Percentiles rank a stretch among this genome's conserved stretches.
Conservation (phyloP, 2,888 invertebrate genomes). For the Caenorhabditis sp. region DNA sequence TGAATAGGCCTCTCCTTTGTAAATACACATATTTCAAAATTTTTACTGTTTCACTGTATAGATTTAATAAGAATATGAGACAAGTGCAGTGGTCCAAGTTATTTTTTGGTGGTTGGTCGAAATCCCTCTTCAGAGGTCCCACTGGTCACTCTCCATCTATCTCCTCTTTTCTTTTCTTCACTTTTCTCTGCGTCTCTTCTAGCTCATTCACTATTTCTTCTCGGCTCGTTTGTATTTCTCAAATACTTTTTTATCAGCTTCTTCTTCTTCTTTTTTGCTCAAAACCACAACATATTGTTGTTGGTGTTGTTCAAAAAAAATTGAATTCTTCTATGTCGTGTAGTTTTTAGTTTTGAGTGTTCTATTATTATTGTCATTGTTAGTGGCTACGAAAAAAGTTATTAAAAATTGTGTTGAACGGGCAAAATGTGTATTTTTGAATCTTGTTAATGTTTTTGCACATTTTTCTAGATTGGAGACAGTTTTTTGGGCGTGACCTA, state of each 20-base stretch:
- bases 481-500: too few relatives aligned
- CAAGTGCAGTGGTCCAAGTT: too few relatives aligned
- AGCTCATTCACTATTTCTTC: neutral
- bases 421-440: too few relatives aligned
- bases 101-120: too few relatives aligned
- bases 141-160: neutral
- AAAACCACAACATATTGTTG: neutral
- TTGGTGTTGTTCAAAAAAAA: neutral
- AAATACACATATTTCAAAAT: constrained; percentile 7
- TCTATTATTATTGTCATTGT: too few relatives aligned
- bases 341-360: neutral
- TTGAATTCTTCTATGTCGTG: neutral
- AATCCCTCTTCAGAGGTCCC: neutral
- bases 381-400: too few relatives aligned
- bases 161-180: neutral
- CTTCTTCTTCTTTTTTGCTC: neutral
- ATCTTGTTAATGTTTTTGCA: too few relatives aligned
- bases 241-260: constrained; percentile 1
- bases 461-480: too few relatives aligned
- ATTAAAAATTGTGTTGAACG: too few relatives aligned
- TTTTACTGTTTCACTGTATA: too few relatives aligned
- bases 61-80: too few relatives aligned
- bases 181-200: neutral
- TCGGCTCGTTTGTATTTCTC: neutral
- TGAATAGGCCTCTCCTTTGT: constrained; percentile 2